These are phyloP conservation scores for Scrobipalpa atriplicella DNA, from an alignment of 2,888 invertebrate genomes.

Conservation along the genomic window DNA sequence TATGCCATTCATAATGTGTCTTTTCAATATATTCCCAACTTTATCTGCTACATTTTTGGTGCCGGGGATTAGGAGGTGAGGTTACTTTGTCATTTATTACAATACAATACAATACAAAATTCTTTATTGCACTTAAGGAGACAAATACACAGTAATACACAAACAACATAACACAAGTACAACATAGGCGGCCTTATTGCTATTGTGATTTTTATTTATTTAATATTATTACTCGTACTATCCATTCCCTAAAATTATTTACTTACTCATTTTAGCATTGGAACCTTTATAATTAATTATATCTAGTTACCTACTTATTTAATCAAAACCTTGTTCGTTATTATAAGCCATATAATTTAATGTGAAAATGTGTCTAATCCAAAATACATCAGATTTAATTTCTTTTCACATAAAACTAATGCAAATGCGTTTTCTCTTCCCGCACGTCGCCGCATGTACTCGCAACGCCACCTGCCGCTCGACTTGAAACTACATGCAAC, in stretches of 20 bases:
- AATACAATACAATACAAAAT: too few relatives aligned
- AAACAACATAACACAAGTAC: too few relatives aligned
- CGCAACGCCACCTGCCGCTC: conserved; percentile 38
- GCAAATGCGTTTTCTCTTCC: conserved; percentile 26
- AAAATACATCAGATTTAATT: neutral
- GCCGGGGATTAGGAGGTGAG: conserved; percentile 69
- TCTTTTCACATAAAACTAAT: conserved; percentile 22
- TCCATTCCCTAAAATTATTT: neutral
- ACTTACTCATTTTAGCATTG: neutral
- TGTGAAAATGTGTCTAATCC: neutral
- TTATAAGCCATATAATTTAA: neutral
- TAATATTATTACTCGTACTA: neutral
- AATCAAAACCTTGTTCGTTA: neutral
- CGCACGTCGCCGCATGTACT: conserved; percentile 49
- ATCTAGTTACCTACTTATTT: neutral
- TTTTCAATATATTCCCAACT: conserved; percentile 47
- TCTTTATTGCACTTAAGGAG: too few relatives aligned
- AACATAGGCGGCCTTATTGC: too few relatives aligned
- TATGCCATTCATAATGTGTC: conserved; percentile 56
- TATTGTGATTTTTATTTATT: conserved; percentile 20
- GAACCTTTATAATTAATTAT: too few relatives aligned
- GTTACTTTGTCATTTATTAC: conserved; percentile 29
- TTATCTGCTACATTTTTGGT: conserved; percentile 51
- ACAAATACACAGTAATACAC: too few relatives aligned
- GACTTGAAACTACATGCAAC: conserved; percentile 36